Percentiles rank a stretch among this genome's conserved stretches.
Conservation (phyloP, 2,888 invertebrate genomes). For the Xanthorhoe spadicearia region DNA sequence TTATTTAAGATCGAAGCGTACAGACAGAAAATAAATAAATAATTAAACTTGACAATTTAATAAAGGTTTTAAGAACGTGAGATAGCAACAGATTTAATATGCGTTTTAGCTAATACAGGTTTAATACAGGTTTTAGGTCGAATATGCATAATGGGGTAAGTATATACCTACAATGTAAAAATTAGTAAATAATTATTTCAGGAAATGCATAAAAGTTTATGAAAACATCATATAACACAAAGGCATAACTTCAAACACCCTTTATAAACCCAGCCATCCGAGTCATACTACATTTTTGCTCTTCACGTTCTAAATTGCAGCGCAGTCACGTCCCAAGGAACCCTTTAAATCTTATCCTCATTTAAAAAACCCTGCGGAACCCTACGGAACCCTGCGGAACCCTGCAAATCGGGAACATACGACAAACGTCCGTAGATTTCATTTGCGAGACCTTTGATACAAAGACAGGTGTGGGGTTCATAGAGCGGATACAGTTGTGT, state of each 20-base stretch:
- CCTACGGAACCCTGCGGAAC: constrained; percentile 17
- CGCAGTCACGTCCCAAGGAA: constrained; percentile 14
- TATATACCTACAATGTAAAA: too few relatives aligned
- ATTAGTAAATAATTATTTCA: too few relatives aligned
- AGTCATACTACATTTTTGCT: background rate
- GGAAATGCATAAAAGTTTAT: too few relatives aligned
- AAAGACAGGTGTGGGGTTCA: constrained; percentile 20
- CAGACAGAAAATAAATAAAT: too few relatives aligned
- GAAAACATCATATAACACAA: too few relatives aligned
- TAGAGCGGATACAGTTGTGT: background rate
- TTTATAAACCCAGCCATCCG: background rate
- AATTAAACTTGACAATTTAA: too few relatives aligned
- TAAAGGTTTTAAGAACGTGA: too few relatives aligned
- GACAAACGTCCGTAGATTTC: constrained; percentile 23
- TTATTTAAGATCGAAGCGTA: too few relatives aligned
- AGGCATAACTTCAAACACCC: background rate
- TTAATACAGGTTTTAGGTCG: too few relatives aligned
- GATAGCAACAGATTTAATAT: too few relatives aligned
- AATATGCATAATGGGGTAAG: too few relatives aligned
- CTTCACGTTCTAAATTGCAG: constrained; percentile 15
- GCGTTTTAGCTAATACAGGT: too few relatives aligned
- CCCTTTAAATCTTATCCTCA: constrained; percentile 25
- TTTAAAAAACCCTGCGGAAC: constrained; percentile 24
- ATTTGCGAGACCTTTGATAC: constrained; percentile 24
- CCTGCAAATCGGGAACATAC: constrained; percentile 20